Conservation (phyloP, 2,888 invertebrate genomes). For the Ernsta delagoae region DNA sequence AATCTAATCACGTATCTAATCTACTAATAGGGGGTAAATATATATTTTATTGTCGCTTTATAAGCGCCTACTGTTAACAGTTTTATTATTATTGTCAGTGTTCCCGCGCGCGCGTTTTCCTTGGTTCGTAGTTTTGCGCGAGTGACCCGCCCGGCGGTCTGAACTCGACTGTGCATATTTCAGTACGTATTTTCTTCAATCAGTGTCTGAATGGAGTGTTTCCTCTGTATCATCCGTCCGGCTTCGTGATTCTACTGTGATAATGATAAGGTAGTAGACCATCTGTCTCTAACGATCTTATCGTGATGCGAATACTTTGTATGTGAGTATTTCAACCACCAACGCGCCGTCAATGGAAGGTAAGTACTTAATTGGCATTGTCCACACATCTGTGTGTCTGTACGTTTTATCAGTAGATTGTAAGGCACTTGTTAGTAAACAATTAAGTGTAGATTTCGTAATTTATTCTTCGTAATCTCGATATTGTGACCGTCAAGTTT, state of each 20-base stretch:
- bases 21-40: conserved; percentile 20
- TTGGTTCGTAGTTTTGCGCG: conserved; percentile 46
- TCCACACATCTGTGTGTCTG: not conserved
- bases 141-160: conserved; percentile 62
- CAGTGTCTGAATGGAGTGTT: conserved; percentile 58
- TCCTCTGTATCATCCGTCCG: conserved; percentile 63
- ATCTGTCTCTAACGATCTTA: conserved; percentile 42
- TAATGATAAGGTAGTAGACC: conserved; percentile 50
- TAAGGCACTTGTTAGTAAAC: conserved; percentile 20
- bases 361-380: not conserved
- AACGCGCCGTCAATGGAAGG: not conserved
- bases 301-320: not conserved
- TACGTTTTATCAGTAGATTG: conserved; percentile 8
- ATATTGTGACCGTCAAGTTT: not conserved
- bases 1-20: conserved; percentile 22
- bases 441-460: conserved; percentile 14
- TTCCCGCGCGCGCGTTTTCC: conserved; percentile 48
- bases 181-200: conserved; percentile 58
- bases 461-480: conserved; percentile 1
- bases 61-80: conserved; percentile 30
- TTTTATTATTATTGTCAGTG: conserved; percentile 46
- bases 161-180: conserved; percentile 62
- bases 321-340: not conserved
- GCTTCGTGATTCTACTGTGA: conserved; percentile 44
- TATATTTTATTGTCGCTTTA: conserved; percentile 34